Evolutionary conservation across 2,888 invertebrate genomes (phyloP), one percentile per base, ranked within the genome.

Genomic region (Orchesella flavescens): DNA sequence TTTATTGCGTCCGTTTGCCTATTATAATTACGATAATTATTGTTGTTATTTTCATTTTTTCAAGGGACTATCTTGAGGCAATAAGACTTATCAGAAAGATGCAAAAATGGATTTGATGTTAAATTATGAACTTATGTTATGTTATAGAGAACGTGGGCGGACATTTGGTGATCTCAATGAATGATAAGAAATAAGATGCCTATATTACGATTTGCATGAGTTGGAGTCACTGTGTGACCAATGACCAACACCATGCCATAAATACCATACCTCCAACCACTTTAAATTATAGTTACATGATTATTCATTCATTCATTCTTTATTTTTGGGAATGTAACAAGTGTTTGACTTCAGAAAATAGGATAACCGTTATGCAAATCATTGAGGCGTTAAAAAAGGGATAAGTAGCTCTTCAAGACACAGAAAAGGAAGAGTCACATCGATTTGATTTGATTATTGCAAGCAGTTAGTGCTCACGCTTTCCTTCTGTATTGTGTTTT

Each of bases 351-450:
- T 46, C 46, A 46, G n/a, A 53, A n/a, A n/a, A 53, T 53, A n/a
- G 15, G 63, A 61, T 74, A 61, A 74, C 73, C 73, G 61, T 61
- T 46, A 61, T 74, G 15, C 34, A 49, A 49, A 49, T 49, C 12
- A 12, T 10, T 49, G 3, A n/a, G 49, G n/a, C 43, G 19, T 59
- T 17, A 13, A 23, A 63, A 24, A 24, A 34, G 63, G 34, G 19
- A 44, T 66, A 44, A 66, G 66, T 44, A 44, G 66, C 66, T 44
- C n/a, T 55, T 49, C 5, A 34, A 49, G 49, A 49, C 24, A 61
- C 13, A 66, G 21, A 44, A 34, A 63, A 13, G 19, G 21, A 24
- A 63, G 63, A 61, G 21, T 10, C 23, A 61, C 61, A 10, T 7
- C n/a, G n/a, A 34, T 34, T 34, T 7, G 34, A 34, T 34, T 7